phyloP scores from a whole-genome alignment of 1,140 invertebrate species.

The Drosophila trapezifrons region DNA sequence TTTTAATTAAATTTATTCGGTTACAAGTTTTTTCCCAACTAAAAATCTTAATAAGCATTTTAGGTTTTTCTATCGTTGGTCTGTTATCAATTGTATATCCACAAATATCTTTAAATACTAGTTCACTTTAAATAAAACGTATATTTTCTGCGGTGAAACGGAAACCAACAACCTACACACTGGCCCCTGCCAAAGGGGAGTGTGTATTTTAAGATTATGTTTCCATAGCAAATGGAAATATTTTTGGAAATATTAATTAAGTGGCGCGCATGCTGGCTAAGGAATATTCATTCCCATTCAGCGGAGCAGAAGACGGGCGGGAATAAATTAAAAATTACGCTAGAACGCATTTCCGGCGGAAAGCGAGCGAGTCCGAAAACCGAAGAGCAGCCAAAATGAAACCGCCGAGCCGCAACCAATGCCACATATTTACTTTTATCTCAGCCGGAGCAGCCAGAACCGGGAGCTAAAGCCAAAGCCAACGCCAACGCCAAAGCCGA shows the following conservation, averaged over 20 bases:
- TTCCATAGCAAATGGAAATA: constrained; percentile 10
- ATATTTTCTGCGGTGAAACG: not conserved
- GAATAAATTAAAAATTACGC: constrained; percentile 78
- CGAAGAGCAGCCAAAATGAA: constrained; percentile 49
- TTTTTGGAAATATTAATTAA: constrained; percentile 42
- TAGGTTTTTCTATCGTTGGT: too few species aligned
- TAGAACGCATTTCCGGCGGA: constrained; percentile 55
- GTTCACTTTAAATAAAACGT: not conserved
- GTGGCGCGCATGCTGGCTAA: constrained; percentile 6
- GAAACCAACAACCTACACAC: too few species aligned
- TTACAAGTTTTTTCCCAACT: not conserved
- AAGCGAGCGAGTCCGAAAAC: constrained; percentile 12
- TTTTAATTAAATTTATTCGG: constrained; percentile 1
- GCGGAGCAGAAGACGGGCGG: constrained; percentile 16
- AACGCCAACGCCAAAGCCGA: constrained; percentile 45
- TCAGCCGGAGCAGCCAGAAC: constrained; percentile 50
- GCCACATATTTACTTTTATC: constrained; percentile 83
- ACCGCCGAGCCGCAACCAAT: constrained; percentile 66
- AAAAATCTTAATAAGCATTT: not conserved
- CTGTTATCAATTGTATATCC: not conserved
- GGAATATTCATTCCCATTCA: constrained; percentile 17
- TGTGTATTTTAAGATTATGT: constrained; percentile 6
- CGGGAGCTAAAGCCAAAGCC: constrained; percentile 50
- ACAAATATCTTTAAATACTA: not conserved
- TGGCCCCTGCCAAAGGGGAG: too few species aligned